Percentiles rank a stretch among this genome's conserved stretches.
Conservation (phyloP, 53 echinoderm and acorn worm species). For the Temnopleurus reevesii region DNA sequence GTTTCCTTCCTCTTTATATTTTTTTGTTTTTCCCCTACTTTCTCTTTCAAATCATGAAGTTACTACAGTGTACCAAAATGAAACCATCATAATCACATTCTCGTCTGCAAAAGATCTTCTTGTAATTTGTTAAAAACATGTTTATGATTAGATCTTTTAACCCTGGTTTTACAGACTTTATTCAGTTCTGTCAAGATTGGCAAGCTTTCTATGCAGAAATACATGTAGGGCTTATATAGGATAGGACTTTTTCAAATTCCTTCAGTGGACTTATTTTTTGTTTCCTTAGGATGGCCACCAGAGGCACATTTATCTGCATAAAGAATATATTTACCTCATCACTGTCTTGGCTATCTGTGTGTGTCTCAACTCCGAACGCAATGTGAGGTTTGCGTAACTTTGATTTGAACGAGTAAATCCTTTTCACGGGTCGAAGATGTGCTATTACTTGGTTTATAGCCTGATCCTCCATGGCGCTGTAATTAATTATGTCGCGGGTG, state of each 20-base stretch:
- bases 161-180: too few relatives aligned
- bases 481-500: neutral
- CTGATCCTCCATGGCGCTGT: neutral
- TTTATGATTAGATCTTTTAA: too few relatives aligned
- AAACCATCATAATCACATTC: too few relatives aligned
- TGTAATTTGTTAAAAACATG: too few relatives aligned
- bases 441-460: neutral
- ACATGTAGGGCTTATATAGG: too few relatives aligned
- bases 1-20: too few relatives aligned
- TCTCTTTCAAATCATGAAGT: too few relatives aligned
- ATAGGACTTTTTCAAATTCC: too few relatives aligned
- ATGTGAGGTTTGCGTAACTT: slow-evolving; percentile 26
- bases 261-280: neutral
- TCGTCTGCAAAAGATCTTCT: too few relatives aligned
- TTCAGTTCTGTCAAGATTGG: too few relatives aligned
- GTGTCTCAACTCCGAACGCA: neutral
- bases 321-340: slow-evolving; percentile 13
- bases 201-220: too few relatives aligned
- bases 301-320: neutral
- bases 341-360: neutral
- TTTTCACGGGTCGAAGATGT: neutral
- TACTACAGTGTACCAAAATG: neutral
- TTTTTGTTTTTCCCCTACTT: too few relatives aligned
- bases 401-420: slow-evolving; percentile 15
- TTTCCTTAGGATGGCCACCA: neutral